phyloP scores from a whole-genome alignment of 2,113 vertebrate species.

The Hippocampus comes region DNA sequence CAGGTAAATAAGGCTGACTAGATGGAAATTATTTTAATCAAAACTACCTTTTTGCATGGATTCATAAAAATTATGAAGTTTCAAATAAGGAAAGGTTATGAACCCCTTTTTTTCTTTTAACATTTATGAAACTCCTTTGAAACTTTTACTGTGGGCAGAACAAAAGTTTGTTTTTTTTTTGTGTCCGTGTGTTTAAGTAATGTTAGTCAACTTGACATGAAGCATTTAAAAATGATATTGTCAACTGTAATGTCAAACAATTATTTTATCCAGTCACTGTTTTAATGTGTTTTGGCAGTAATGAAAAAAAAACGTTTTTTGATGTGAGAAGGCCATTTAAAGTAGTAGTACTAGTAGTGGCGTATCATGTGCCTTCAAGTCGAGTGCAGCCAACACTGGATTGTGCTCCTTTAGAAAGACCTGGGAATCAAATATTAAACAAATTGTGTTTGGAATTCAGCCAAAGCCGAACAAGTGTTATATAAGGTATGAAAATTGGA shows the following conservation, averaged over 20 bases:
- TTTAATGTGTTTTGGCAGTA: too few relatives aligned
- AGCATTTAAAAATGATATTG: background rate
- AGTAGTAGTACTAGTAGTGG: background rate
- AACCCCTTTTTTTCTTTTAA: too few relatives aligned
- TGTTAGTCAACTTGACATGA: too few relatives aligned
- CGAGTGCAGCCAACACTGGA: background rate
- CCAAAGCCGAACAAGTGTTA: background rate
- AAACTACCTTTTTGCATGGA: too few relatives aligned
- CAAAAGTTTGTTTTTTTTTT: too few relatives aligned
- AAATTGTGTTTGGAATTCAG: constrained; percentile 1
- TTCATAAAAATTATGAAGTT: too few relatives aligned
- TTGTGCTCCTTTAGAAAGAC: background rate
- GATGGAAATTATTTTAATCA: too few relatives aligned
- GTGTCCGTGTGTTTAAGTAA: background rate
- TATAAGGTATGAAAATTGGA: background rate
- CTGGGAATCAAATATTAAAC: background rate
- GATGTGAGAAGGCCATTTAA: background rate
- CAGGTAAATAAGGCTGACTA: too few relatives aligned
- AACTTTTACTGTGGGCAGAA: too few relatives aligned
- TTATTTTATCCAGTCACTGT: too few relatives aligned
- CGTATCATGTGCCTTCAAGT: background rate
- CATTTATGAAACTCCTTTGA: too few relatives aligned
- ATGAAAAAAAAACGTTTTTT: background rate
- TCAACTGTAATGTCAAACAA: background rate
- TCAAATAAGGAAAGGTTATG: too few relatives aligned